Conservation (phyloP, 2,888 invertebrate species). For the Nomada fabriciana region DNA sequence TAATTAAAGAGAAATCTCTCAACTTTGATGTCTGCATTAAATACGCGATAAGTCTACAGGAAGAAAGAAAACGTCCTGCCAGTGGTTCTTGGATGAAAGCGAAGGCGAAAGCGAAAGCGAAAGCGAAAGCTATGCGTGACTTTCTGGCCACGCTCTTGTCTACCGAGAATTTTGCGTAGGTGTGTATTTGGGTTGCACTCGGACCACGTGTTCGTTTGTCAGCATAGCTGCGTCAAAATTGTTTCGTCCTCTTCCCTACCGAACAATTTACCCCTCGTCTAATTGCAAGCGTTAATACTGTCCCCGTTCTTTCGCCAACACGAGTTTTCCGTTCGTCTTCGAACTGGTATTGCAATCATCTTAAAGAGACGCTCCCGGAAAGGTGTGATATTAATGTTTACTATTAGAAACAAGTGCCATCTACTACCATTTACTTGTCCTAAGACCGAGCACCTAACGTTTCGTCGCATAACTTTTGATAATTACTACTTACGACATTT, state of each 20-base stretch:
- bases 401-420: conserved; percentile 37
- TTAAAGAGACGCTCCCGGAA: not conserved
- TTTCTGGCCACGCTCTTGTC: conserved; percentile 73
- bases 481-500: conserved; percentile 39
- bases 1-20: no score
- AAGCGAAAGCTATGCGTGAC: conserved; percentile 56
- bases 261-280: not conserved
- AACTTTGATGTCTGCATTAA: not conserved
- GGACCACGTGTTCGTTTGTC: conserved; percentile 74
- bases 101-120: conserved; percentile 28
- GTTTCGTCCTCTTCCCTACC: not conserved
- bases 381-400: not conserved
- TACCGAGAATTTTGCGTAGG: conserved; percentile 76
- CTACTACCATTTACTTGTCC: conserved; percentile 39
- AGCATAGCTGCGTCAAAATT: not conserved
- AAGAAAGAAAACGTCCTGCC: not conserved
- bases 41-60: not conserved
- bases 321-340: no score
- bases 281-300: no score
- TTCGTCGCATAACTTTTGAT: not conserved
- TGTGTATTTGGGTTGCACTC: conserved; percentile 76
- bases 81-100: conserved; percentile 40
- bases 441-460: not conserved
- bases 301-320: no score
- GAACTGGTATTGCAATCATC: not conserved